These are phyloP conservation scores for Acanthurus lineatus DNA, from an alignment of 2,797 vertebrate genomes.

Conservation along the genomic window DNA sequence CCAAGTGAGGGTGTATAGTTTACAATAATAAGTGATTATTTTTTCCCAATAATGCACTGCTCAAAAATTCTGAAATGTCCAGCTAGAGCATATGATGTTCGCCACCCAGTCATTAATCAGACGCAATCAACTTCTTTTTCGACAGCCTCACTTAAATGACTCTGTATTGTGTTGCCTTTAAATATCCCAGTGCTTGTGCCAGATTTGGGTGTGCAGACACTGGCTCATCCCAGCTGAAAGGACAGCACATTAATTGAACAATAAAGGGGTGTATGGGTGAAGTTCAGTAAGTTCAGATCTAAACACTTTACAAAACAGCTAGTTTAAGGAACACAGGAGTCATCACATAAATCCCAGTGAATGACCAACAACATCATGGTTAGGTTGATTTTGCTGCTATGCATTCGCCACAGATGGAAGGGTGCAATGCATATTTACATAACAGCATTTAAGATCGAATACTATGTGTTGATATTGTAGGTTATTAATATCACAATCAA, in stretches of 20 bases:
- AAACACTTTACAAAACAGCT: not conserved
- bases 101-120: constrained; percentile 30
- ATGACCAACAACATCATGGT: not conserved
- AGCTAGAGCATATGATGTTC: constrained; percentile 3
- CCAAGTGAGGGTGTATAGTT: constrained; percentile 54
- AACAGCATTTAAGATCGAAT: too few species aligned
- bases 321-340: constrained; percentile 8
- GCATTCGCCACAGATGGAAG: not conserved
- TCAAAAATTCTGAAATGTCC: constrained; percentile 12
- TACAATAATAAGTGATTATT: constrained; percentile 53
- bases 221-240: constrained; percentile 9
- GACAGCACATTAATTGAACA: constrained; percentile 10
- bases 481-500: too few species aligned
- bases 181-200: not conserved
- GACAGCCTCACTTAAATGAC: constrained; percentile 3
- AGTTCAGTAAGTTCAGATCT: constrained; percentile 3
- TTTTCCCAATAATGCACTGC: constrained; percentile 15
- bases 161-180: not conserved
- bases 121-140: not conserved
- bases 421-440: not conserved
- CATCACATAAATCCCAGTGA: constrained; percentile 3
- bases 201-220: constrained; percentile 1
- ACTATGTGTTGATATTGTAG: too few species aligned
- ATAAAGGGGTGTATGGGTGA: constrained; percentile 4
- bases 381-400: not conserved